Base-by-base conservation (phyloP, 2,888 invertebrate genomes). In the Coleophora flavipennella region DNA sequence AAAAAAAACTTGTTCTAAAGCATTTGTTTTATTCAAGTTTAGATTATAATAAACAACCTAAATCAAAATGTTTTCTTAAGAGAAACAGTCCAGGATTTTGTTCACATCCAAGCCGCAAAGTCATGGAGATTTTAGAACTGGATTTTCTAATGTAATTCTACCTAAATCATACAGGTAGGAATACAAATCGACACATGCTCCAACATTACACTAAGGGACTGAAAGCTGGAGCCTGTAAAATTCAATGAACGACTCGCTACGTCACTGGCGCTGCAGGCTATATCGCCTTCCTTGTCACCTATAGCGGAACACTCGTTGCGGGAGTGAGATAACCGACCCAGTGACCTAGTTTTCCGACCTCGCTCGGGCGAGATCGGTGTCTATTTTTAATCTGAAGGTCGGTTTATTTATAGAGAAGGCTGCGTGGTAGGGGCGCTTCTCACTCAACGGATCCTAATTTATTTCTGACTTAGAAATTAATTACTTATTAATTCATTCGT, bases 341-440 rank as follows among this genome's bases (percentile, higher is more conserved):
- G 60, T 83, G 84, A 83, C 83, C 83, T 60, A 84, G 76, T 81
- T 84, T 76, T 59, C 67, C 70, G 77, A 83, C 80, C 83, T 77
- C 81, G 73, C 61, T 69, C 64, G 69, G 72, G 66, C 65, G 77
- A 76, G 81, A 75, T 72, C 71, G 73, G 62, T 67, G 64, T 83
- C 84, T 84, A 84, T 84, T 83, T 84, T 78, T 81, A 80, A 75
- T 65, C 76, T 80, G 81, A 84, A 84, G 84, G 84, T 84, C 84
- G 79, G 57, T 72, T 69, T 84, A 84, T 84, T 79, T 79, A 81
- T 83, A 80, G 77, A 65, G 50, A 52, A 52, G 56, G 66, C 61
- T 53, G 60, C 33, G 33, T 11, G 28, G 36, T 20, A 38, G 6
- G 33, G 36, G 12, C 3, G 28, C n/a, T 11, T 8, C 26, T 11